Evolutionary conservation across 2,888 invertebrate genomes (phyloP).

Genomic region (Electrophaes corylata): DNA sequence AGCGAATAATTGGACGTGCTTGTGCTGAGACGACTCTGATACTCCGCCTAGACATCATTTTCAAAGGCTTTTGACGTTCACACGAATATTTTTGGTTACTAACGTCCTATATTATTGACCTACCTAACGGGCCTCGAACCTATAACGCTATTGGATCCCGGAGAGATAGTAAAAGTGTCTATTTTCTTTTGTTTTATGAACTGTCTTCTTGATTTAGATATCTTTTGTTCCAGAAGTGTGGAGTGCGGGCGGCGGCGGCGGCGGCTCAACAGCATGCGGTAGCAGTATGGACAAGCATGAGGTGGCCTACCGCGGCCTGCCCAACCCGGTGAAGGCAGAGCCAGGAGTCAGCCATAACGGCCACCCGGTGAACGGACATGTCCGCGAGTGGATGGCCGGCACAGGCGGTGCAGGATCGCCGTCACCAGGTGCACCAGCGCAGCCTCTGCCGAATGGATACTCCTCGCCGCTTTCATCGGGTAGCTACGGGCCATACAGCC

Average conservation of each 20-base stretch:
- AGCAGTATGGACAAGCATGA: slow-evolving; percentile 86
- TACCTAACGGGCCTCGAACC: too few relatives aligned
- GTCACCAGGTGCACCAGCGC: slow-evolving; percentile 87
- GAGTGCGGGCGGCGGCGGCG: slow-evolving; percentile 81
- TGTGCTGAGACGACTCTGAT: too few relatives aligned
- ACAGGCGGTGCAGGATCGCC: slow-evolving; percentile 82
- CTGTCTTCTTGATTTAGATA: not conserved
- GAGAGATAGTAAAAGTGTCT: too few relatives aligned
- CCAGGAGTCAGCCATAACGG: slow-evolving; percentile 82
- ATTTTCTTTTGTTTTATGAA: too few relatives aligned
- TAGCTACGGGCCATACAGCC: slow-evolving; percentile 96
- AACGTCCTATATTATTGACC: too few relatives aligned
- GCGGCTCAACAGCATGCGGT: slow-evolving; percentile 82
- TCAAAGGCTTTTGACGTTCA: too few relatives aligned
- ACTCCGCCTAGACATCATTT: too few relatives aligned
- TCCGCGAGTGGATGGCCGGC: slow-evolving; percentile 82
- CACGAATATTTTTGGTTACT: too few relatives aligned
- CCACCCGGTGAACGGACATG: slow-evolving; percentile 76
- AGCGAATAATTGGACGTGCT: too few relatives aligned
- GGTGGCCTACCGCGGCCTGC: slow-evolving; percentile 83
- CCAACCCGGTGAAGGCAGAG: slow-evolving; percentile 80
- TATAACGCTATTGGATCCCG: too few relatives aligned
- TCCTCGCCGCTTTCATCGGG: slow-evolving; percentile 94
- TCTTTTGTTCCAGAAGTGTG: slow-evolving; percentile 72
- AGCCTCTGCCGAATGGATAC: slow-evolving; percentile 88